Conservation (phyloP, 64 coral and sea anemone species). For the Montipora capricornis region DNA sequence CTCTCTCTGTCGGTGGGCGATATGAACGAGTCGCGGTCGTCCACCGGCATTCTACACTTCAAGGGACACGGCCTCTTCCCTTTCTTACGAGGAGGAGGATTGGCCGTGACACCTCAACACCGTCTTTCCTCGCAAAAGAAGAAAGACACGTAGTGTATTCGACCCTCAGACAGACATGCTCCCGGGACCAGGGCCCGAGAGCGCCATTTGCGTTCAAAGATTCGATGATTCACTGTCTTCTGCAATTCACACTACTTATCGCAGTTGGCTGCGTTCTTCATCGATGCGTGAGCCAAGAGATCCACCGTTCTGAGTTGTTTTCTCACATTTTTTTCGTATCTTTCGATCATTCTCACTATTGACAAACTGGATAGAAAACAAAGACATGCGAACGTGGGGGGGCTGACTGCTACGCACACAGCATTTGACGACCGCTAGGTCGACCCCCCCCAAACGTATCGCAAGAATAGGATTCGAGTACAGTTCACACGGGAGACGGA, state of each 20-base stretch:
- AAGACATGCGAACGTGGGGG: background rate
- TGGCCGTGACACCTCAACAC: constrained; percentile 5
- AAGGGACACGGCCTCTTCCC: constrained; percentile 9
- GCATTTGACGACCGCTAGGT: background rate
- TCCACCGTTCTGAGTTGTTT: background rate
- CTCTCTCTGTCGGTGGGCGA: background rate
- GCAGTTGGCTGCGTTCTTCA: constrained; percentile 41
- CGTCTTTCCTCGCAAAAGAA: background rate
- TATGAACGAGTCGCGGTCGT: too few species aligned
- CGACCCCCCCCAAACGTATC: background rate
- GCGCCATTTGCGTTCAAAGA: constrained; percentile 50
- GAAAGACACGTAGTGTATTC: background rate
- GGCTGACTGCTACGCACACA: background rate
- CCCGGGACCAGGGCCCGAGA: background rate
- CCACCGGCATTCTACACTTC: background rate
- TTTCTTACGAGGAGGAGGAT: too few species aligned
- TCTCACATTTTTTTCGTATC: background rate
- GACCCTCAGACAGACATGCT: constrained; percentile 55
- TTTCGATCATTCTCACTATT: background rate
- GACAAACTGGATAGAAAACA: background rate
- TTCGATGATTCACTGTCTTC: constrained; percentile 40
- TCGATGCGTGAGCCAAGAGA: constrained; percentile 44
- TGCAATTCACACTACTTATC: constrained; percentile 51
- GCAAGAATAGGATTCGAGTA: too few species aligned
- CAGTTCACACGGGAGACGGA: background rate